Conservation (phyloP, 2,888 invertebrate species). For the Morpho deidamia region DNA sequence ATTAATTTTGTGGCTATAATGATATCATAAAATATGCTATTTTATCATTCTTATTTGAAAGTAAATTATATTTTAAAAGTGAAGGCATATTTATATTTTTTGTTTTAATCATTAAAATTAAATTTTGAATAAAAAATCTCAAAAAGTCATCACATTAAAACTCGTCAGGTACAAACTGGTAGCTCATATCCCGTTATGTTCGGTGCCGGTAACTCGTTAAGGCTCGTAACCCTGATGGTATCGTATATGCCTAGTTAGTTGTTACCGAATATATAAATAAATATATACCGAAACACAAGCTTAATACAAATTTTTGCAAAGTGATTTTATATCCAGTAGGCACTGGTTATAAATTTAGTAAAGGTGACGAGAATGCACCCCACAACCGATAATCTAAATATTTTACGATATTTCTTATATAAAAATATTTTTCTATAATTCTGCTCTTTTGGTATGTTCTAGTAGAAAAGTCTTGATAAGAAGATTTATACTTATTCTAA, state of each 20-base stretch:
- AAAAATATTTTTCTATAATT: too few relatives aligned
- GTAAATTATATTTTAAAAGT: not conserved
- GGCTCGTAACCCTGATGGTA: conserved; percentile 10
- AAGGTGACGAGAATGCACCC: too few relatives aligned
- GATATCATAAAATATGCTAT: too few relatives aligned
- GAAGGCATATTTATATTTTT: not conserved
- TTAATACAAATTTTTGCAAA: not conserved
- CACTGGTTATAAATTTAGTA: too few relatives aligned
- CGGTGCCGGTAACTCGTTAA: conserved; percentile 35
- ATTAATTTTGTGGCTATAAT: too few relatives aligned
- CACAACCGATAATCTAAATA: too few relatives aligned
- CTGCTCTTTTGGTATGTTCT: too few relatives aligned
- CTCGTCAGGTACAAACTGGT: conserved; percentile 10
- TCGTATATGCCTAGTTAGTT: conserved; percentile 1
- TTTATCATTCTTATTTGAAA: too few relatives aligned
- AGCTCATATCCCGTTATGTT: conserved; percentile 41
- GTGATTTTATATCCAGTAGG: too few relatives aligned
- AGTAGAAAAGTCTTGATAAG: too few relatives aligned
- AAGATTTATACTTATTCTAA: too few relatives aligned
- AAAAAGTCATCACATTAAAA: conserved; percentile 1
- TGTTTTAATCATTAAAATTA: not conserved
- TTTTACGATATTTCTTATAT: too few relatives aligned
- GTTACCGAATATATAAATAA: not conserved
- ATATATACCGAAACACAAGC: conserved; percentile 3
- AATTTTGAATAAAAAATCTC: not conserved